Base-by-base conservation (phyloP, 2,888 invertebrate genomes). In the Troilus luridus region DNA sequence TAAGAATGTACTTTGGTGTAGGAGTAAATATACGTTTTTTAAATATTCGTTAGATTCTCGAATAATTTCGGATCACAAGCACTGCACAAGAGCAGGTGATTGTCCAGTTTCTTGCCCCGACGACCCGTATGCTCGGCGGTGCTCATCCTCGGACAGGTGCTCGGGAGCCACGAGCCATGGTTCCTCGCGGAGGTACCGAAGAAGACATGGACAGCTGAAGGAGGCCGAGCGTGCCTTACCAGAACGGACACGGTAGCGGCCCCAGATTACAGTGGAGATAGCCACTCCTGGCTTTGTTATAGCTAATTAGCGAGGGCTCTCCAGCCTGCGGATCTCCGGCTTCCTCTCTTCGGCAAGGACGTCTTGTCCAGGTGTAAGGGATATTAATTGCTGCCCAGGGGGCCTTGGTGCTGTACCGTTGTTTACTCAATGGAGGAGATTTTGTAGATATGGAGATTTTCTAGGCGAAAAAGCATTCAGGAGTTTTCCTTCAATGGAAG, bases 261-360 rank as follows among this genome's bases (percentile, higher is more conserved):
- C 85, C 85, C 85, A 85, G 85, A 85, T 85, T 85, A 85, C 85
- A 85, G 56, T 56, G 56, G 56, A 85, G 85, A 85, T 85, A 85
- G 85, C 85, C 85, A n/a, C 85, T 85, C 56, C 56, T 54, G 85
- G 85, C 85, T 85, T 85, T 85, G 85, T 85, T 85, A 85, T 85
- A 58, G 56, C 85, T 85, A 85, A 85, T 85, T 85, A 85, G 56
- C 85, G 85, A 85, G 85, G 85, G 85, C 85, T 85, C 85, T 85
- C 56, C 85, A 85, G 7, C 11, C 85, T 54, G 85, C 85, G 85
- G 85, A 85, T 85, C 85, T 85, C 85, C 85, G 56, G 56, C 85
- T 85, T 85, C 85, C 85, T 85, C 85, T 85, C 85, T 85, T 54
- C 21, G 21, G 85, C 85, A 85, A 85, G 85, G 85, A 85, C 85